phyloP scores from a whole-genome alignment of 1,140 invertebrate genomes.

The Riptortus pedestris region DNA sequence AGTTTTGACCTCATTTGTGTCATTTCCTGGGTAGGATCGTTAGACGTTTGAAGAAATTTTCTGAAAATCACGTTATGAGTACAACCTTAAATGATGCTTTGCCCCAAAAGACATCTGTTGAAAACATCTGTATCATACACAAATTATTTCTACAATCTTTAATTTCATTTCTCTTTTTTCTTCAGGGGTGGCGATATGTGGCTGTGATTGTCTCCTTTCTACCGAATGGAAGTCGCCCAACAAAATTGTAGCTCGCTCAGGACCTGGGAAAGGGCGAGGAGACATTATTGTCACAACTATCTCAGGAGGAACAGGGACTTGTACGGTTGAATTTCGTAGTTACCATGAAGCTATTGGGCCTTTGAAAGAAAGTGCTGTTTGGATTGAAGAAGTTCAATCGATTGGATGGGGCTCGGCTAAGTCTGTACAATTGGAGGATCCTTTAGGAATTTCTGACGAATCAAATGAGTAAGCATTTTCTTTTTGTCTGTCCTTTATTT shows the following conservation, averaged over 20 bases:
- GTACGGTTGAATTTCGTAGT: conserved; percentile 87
- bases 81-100: no score
- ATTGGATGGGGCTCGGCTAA: conserved; percentile 71
- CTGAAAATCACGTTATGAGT: no score
- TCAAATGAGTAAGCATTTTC: conserved; percentile 60
- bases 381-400: conserved; percentile 85
- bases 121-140: no score
- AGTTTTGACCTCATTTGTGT: no score
- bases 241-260: conserved; percentile 92
- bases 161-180: not conserved
- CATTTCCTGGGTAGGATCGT: no score
- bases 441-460: conserved; percentile 85
- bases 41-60: no score
- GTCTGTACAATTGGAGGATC: conserved; percentile 83
- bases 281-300: conserved; percentile 90
- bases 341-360: conserved; percentile 82
- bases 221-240: conserved; percentile 96
- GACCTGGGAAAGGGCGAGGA: conserved; percentile 84
- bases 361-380: conserved; percentile 95
- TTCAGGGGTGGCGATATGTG: conserved; percentile 85
- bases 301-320: conserved; percentile 82
- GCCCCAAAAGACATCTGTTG: no score
- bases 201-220: conserved; percentile 84
- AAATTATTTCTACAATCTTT: no score
- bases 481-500: not conserved